phyloP scores from a whole-genome alignment of 2,888 invertebrate genomes.

The Dascillus cervinus region DNA sequence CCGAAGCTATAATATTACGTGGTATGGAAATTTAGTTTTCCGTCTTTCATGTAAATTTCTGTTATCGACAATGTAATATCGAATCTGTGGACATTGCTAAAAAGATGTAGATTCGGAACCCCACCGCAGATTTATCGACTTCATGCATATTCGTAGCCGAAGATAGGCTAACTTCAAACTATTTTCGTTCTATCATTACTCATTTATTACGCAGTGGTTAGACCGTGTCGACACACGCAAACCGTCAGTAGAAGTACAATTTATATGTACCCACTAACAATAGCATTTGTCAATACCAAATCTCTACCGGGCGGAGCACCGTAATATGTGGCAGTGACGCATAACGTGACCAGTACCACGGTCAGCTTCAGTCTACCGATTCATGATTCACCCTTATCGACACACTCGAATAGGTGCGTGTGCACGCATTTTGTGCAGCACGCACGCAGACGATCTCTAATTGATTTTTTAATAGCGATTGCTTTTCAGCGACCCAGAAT shows the following conservation, averaged over 20 bases:
- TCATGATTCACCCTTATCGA: slow-evolving; percentile 27
- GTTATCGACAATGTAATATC: too few relatives aligned
- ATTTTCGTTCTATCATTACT: slow-evolving; percentile 31
- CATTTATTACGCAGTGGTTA: slow-evolving; percentile 36
- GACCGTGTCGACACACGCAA: slow-evolving; percentile 37
- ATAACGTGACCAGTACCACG: slow-evolving; percentile 25
- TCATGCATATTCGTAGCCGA: too few relatives aligned
- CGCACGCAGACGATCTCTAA: slow-evolving; percentile 17
- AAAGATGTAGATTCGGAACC: too few relatives aligned
- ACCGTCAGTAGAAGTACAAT: slow-evolving; percentile 34
- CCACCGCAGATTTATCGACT: too few relatives aligned
- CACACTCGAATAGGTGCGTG: slow-evolving; percentile 16
- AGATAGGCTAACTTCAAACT: too few relatives aligned
- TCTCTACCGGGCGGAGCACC: slow-evolving; percentile 29
- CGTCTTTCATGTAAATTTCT: too few relatives aligned
- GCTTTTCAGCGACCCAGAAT: too few relatives aligned
- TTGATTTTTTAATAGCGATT: slow-evolving; percentile 19
- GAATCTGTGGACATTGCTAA: too few relatives aligned
- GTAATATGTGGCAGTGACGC: slow-evolving; percentile 29
- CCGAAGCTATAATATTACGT: too few relatives aligned
- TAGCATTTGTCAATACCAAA: slow-evolving; percentile 40
- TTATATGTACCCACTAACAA: slow-evolving; percentile 37
- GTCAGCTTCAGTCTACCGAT: slow-evolving; percentile 18
- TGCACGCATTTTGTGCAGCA: slow-evolving; percentile 13
- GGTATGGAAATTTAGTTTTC: too few relatives aligned